Conservation (phyloP, 2,797 vertebrate species). For the Myotis planiceps region DNA sequence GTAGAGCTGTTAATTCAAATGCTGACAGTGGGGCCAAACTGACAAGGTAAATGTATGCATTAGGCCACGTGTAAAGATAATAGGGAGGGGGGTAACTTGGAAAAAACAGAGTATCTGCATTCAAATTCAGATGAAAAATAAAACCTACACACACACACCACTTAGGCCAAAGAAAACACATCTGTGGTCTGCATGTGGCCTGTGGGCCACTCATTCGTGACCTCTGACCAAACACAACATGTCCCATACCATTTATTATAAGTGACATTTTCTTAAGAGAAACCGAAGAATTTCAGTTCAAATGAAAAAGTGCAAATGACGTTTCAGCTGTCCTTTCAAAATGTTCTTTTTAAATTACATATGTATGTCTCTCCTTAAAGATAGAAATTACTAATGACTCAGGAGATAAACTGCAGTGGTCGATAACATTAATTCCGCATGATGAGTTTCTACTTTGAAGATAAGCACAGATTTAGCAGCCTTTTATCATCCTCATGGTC, state of each 20-base stretch:
- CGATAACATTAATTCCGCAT: not conserved
- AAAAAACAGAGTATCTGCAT: not conserved
- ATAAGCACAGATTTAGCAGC: not conserved
- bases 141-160: not conserved
- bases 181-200: not conserved
- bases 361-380: not conserved
- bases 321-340: not conserved
- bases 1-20: not conserved
- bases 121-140: not conserved
- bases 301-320: not conserved
- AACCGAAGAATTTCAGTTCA: not conserved
- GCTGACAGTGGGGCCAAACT: not conserved
- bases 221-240: not conserved
- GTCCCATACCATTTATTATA: not conserved
- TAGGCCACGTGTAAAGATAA: not conserved
- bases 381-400: not conserved
- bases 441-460: not conserved
- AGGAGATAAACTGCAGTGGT: not conserved
- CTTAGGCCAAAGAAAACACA: not conserved
- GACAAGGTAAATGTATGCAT: not conserved
- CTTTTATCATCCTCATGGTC: not conserved
- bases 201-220: not conserved
- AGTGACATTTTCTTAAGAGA: slow-evolving; percentile 5
- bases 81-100: not conserved
- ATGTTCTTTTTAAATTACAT: not conserved